Conservation (phyloP, 2,797 vertebrate species). For the Sebastolobus altivelis region DNA sequence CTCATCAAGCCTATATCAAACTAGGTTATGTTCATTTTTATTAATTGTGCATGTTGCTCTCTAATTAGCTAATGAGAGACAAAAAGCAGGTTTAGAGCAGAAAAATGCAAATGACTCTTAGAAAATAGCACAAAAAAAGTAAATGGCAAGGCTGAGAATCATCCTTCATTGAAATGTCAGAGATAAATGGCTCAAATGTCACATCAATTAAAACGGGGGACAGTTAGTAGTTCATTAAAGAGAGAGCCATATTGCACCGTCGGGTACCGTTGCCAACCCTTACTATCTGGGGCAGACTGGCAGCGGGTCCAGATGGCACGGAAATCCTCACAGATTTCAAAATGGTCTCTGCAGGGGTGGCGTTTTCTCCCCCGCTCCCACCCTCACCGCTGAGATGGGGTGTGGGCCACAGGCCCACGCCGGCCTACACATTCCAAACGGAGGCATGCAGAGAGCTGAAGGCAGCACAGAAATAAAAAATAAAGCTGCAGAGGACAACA, state of each 20-base stretch:
- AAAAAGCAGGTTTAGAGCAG: conserved; percentile 84
- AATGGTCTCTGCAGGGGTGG: conserved; percentile 87
- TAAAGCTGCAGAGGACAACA: conserved; percentile 75
- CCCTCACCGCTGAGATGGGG: conserved; percentile 82
- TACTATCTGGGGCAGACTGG: conserved; percentile 88
- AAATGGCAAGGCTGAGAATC: conserved; percentile 87
- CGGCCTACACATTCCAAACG: conserved; percentile 83
- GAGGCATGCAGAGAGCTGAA: conserved; percentile 81
- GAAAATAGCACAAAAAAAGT: conserved; percentile 87
- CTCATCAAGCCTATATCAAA: conserved; percentile 84
- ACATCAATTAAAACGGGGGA: conserved; percentile 89
- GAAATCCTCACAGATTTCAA: conserved; percentile 88
- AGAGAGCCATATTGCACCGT: conserved; percentile 88
- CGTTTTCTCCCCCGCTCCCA: conserved; percentile 81
- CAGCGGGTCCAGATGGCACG: conserved; percentile 87
- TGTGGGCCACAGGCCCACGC: conserved; percentile 80
- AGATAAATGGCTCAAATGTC: conserved; percentile 89
- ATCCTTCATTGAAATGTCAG: conserved; percentile 89
- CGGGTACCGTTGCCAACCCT: conserved; percentile 87
- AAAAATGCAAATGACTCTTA: conserved; percentile 86
- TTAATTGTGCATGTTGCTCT: conserved; percentile 84
- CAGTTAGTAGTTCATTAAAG: conserved; percentile 89
- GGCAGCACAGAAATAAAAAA: conserved; percentile 71
- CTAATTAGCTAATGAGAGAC: conserved; percentile 86
- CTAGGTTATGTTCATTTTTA: conserved; percentile 85